phyloP scores from a whole-genome alignment of 2,888 invertebrate genomes.

The Anthoptus insignis region DNA sequence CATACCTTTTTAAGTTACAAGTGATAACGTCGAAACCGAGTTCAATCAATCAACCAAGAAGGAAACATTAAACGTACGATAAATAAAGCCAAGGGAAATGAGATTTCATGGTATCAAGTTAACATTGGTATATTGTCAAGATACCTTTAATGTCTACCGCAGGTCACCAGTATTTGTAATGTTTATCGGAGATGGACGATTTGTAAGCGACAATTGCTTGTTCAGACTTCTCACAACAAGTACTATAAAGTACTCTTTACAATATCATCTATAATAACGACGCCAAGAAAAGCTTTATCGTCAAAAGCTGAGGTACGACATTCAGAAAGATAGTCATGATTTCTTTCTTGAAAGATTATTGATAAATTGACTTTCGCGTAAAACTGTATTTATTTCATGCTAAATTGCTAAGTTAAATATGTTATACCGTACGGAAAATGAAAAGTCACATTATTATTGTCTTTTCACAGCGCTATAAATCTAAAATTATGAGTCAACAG shows the following conservation, averaged over 20 bases:
- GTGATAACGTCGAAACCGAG: constrained; percentile 1
- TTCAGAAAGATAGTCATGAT: too few species aligned
- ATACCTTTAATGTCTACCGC: constrained; percentile 20
- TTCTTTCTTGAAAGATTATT: too few species aligned
- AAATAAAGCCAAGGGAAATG: constrained; percentile 25
- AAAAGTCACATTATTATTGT: too few species aligned
- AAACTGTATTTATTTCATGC: too few species aligned
- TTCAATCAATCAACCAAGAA: constrained; percentile 24
- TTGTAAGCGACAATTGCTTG: constrained; percentile 26
- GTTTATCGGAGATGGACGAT: constrained; percentile 17
- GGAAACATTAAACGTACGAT: constrained; percentile 22
- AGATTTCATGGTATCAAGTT: constrained; percentile 10
- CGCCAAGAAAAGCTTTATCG: neutral
- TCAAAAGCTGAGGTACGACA: too few species aligned
- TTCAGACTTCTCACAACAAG: constrained; percentile 7
- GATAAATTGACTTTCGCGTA: too few species aligned
- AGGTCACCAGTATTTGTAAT: constrained; percentile 14
- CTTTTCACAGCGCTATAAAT: too few species aligned
- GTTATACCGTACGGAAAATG: too few species aligned
- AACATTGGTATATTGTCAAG: constrained; percentile 14
- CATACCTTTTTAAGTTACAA: neutral
- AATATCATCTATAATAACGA: neutral
- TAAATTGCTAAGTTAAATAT: too few species aligned
- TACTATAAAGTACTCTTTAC: neutral
- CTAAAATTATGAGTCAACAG: too few species aligned